Percentiles rank a stretch among this genome's conserved stretches.
phyloP scores from a whole-genome alignment of 2,888 invertebrate species.

The Rhagonycha fulva region DNA sequence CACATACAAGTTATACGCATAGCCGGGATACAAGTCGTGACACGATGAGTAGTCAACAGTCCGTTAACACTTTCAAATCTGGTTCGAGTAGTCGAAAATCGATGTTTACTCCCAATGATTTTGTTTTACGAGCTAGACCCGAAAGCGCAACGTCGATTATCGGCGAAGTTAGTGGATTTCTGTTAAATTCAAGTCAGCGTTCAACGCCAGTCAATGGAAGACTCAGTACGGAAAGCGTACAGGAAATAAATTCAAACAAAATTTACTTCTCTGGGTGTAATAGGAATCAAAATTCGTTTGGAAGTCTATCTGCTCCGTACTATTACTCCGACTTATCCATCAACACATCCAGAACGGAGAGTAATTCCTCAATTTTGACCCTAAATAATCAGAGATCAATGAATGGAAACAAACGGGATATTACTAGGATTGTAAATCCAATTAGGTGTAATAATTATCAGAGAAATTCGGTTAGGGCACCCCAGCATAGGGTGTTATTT shows the following conservation, averaged over 20 bases:
- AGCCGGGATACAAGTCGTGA: slow-evolving; percentile 36
- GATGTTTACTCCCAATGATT: slow-evolving; percentile 41
- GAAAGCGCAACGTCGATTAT: slow-evolving; percentile 47
- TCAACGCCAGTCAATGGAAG: slow-evolving; percentile 45
- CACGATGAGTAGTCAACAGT: slow-evolving; percentile 26
- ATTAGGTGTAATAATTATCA: slow-evolving; percentile 56
- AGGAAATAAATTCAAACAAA: slow-evolving; percentile 37
- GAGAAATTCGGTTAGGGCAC: slow-evolving; percentile 31
- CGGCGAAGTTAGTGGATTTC: slow-evolving; percentile 46
- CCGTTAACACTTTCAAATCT: slow-evolving; percentile 28
- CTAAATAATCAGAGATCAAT: slow-evolving; percentile 76
- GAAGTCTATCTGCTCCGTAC: slow-evolving; percentile 73
- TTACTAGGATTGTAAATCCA: slow-evolving; percentile 74
- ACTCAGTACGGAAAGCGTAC: slow-evolving; percentile 38
- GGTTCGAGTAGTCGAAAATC: slow-evolving; percentile 32
- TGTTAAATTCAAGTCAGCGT: slow-evolving; percentile 41
- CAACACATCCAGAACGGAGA: slow-evolving; percentile 44
- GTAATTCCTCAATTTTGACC: slow-evolving; percentile 45
- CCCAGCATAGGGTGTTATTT: slow-evolving; percentile 37
- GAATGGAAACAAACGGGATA: slow-evolving; percentile 66
- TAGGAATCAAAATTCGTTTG: slow-evolving; percentile 18
- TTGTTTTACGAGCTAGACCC: slow-evolving; percentile 42
- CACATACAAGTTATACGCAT: slow-evolving; percentile 25
- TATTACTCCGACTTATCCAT: slow-evolving; percentile 79
- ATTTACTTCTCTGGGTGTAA: slow-evolving; percentile 32